Evolutionary conservation across 1,140 invertebrate genomes (phyloP).

Genomic region (Drosophila neocordata): DNA sequence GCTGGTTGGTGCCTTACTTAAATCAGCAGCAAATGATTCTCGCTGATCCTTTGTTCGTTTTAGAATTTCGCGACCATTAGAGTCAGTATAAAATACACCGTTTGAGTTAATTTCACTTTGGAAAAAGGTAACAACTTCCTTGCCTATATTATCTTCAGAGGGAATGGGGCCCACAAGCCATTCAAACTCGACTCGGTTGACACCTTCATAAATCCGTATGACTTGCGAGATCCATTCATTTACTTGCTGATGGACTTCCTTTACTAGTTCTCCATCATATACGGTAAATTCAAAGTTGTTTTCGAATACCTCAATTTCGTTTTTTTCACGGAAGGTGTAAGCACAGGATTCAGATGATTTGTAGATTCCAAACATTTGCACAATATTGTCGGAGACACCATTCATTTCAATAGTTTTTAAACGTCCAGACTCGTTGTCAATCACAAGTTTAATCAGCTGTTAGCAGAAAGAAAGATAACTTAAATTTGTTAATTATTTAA

Average conservation of each 20-base stretch:
- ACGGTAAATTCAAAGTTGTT: slow-evolving; percentile 83
- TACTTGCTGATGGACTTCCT: slow-evolving; percentile 92
- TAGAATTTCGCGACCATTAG: slow-evolving; percentile 95
- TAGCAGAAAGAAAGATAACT: not conserved
- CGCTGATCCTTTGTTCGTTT: slow-evolving; percentile 89
- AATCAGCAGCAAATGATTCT: slow-evolving; percentile 88
- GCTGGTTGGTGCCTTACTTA: slow-evolving; percentile 87
- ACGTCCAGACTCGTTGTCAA: slow-evolving; percentile 77
- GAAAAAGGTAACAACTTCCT: slow-evolving; percentile 92
- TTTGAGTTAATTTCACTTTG: slow-evolving; percentile 86
- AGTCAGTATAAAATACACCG: slow-evolving; percentile 94
- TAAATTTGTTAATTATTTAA: not conserved
- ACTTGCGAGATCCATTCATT: slow-evolving; percentile 93
- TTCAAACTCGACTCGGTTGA: slow-evolving; percentile 91
- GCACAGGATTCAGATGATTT: slow-evolving; percentile 90
- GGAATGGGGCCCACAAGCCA: slow-evolving; percentile 98
- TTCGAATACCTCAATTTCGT: slow-evolving; percentile 79
- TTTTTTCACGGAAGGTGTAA: slow-evolving; percentile 92
- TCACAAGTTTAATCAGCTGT: slow-evolving; percentile 52
- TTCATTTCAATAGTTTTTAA: slow-evolving; percentile 85
- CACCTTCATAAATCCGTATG: slow-evolving; percentile 88
- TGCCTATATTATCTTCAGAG: slow-evolving; percentile 88
- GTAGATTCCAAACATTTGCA: slow-evolving; percentile 91
- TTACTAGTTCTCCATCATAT: slow-evolving; percentile 87
- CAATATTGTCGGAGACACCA: slow-evolving; percentile 60